Conservation (phyloP, 2,888 invertebrate species). For the Cryptus viduatorius region DNA sequence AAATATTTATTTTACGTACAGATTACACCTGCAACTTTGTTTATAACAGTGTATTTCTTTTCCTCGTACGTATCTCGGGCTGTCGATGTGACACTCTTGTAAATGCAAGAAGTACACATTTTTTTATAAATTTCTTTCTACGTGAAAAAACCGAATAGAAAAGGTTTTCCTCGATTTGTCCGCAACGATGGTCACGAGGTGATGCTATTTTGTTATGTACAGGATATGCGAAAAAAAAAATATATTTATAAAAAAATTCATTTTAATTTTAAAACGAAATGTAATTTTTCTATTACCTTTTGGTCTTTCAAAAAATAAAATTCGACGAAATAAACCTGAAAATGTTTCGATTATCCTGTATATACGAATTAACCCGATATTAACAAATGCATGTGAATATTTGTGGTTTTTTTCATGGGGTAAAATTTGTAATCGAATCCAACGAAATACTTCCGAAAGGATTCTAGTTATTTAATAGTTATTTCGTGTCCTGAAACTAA, state of each 20-base stretch:
- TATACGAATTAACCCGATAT: background rate
- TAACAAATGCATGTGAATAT: slow-evolving; percentile 33
- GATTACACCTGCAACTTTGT: slow-evolving; percentile 24
- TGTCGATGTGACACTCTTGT: slow-evolving; percentile 6
- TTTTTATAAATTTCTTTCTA: background rate
- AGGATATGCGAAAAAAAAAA: slow-evolving; percentile 8
- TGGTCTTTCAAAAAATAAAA: background rate
- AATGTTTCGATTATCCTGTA: slow-evolving; percentile 1
- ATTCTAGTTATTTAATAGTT: slow-evolving; percentile 16
- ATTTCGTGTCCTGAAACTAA: slow-evolving; percentile 25
- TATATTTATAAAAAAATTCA: background rate
- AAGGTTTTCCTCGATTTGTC: slow-evolving; percentile 7
- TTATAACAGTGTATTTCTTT: background rate
- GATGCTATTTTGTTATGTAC: background rate
- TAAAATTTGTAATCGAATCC: slow-evolving; percentile 14
- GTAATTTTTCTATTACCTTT: background rate
- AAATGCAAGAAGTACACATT: background rate
- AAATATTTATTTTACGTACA: slow-evolving; percentile 22
- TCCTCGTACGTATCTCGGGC: background rate
- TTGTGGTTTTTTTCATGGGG: background rate
- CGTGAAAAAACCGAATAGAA: background rate
- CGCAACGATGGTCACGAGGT: background rate
- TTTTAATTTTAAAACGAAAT: background rate
- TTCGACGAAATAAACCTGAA: background rate
- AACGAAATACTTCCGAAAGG: slow-evolving; percentile 11